Base-by-base conservation (phyloP, 1,140 invertebrate genomes). In the Aphis gossypii region DNA sequence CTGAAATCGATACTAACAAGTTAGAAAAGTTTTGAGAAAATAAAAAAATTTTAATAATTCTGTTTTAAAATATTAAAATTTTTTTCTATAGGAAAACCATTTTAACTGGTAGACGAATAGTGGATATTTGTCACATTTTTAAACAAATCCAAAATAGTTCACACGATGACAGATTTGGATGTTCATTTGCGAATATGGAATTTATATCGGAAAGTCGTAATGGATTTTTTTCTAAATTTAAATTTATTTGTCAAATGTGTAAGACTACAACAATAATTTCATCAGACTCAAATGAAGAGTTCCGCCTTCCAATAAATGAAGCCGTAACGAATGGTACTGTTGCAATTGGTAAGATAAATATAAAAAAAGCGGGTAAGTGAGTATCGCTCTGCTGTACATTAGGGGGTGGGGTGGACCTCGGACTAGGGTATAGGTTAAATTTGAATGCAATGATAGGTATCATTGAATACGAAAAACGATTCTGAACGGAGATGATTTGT, bases 171-270 rank as follows among this genome's bases (percentile, higher is more conserved):
- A 48, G 7, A n/a, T 89, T 89, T 35, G 48, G 48, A 48, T 89
- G 87, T 21, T 54, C 48, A 20, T 89, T 89, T 54, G 25, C 35
- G 5, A 35, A 89, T 54, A 89, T 89, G 87, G 87, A 51, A 54
- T 89, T 89, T 51, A 20, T 51, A 54, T 30, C 23, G 54, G n/a
- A 89, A 89, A 89, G 14, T 54, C 87, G n/a, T 20, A 54, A 54
- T 21, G 87, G 87, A 14, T 89, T 51, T 89, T 54, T 54, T 20
- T 90, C n/a, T 35, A 35, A 23, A 51, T 90, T 90, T 90, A 54
- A 90, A 51, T 90, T 89, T 51, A 48, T n/a, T 30, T 89, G 87
- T 54, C 35, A 54, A 89, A 89, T 89, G 48, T 89, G 87, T 38
- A 35, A 35, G 4, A 89, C n/a, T 54, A 89, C 30, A 35, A 18